These are phyloP conservation scores for Platichthys flesus DNA, from an alignment of 2,113 vertebrate genomes.

Conservation along the genomic window DNA sequence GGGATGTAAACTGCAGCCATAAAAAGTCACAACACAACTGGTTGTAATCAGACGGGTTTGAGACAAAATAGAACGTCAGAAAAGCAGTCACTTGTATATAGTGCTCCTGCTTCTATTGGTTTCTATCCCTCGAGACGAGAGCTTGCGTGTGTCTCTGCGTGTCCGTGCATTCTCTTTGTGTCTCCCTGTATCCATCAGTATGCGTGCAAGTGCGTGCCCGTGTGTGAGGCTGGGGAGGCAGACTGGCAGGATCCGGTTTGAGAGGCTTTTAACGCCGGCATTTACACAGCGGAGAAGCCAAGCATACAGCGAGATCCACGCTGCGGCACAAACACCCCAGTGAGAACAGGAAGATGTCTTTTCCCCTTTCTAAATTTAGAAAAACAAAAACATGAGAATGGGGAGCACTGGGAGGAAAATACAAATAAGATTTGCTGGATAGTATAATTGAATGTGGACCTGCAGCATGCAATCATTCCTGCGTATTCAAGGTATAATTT, in stretches of 20 bases:
- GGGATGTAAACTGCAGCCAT: no score
- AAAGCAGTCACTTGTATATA: neutral
- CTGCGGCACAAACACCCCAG: neutral
- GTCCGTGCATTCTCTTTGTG: neutral
- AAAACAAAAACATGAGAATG: neutral
- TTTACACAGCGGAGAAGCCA: slow-evolving; percentile 24
- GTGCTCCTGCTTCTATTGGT: neutral
- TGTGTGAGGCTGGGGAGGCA: slow-evolving; percentile 8
- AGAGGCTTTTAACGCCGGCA: slow-evolving; percentile 44
- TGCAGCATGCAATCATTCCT: neutral
- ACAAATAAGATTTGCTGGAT: neutral
- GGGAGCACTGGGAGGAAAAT: neutral
- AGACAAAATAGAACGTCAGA: neutral
- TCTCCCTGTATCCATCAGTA: neutral
- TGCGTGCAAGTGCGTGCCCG: slow-evolving; percentile 5
- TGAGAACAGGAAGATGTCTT: neutral
- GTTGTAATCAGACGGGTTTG: neutral
- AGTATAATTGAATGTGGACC: neutral
- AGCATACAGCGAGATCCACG: slow-evolving; percentile 20
- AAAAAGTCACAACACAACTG: neutral
- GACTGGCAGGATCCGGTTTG: slow-evolving; percentile 67
- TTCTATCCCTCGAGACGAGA: slow-evolving; percentile 7
- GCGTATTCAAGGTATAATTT: neutral
- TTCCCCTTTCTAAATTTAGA: slow-evolving; percentile 13
- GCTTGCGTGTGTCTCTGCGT: slow-evolving; percentile 7